Percentiles rank a stretch among this genome's conserved stretches.
phyloP scores from a whole-genome alignment of 2,797 vertebrate genomes.

The Rhinogobio ventralis region DNA sequence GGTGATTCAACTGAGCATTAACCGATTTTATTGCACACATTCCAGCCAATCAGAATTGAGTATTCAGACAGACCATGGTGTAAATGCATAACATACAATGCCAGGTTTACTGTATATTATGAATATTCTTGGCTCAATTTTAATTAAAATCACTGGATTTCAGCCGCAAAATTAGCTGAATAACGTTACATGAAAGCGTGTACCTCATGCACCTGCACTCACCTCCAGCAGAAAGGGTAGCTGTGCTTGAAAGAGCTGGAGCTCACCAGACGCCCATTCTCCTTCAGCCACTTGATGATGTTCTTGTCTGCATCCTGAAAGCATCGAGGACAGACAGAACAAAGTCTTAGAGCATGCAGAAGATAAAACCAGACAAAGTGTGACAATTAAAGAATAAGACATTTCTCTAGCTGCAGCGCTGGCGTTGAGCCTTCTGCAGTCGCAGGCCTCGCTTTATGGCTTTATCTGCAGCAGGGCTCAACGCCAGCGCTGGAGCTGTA shows the following conservation, averaged over 20 bases:
- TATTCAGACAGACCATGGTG: no score
- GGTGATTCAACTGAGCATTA: no score
- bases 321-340: neutral
- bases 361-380: slow-evolving; percentile 1
- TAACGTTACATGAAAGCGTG: no score
- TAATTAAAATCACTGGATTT: neutral
- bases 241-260: slow-evolving; percentile 86
- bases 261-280: slow-evolving; percentile 87
- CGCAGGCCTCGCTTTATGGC: neutral
- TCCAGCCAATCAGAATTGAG: no score
- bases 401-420: neutral
- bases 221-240: slow-evolving; percentile 99
- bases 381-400: neutral
- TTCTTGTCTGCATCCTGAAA: slow-evolving; percentile 94
- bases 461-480: neutral
- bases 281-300: slow-evolving; percentile 92
- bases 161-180: neutral
- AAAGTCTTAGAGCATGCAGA: neutral
- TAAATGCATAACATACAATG: neutral
- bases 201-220: slow-evolving; percentile 46
- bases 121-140: neutral
- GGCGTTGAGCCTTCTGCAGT: neutral
- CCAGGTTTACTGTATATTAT: neutral
- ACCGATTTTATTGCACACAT: no score
- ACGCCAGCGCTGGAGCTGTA: neutral